Evolutionary conservation across 2,113 vertebrate species (phyloP), one percentile per base, ranked within the genome.

Genomic region (Scortum barcoo): DNA sequence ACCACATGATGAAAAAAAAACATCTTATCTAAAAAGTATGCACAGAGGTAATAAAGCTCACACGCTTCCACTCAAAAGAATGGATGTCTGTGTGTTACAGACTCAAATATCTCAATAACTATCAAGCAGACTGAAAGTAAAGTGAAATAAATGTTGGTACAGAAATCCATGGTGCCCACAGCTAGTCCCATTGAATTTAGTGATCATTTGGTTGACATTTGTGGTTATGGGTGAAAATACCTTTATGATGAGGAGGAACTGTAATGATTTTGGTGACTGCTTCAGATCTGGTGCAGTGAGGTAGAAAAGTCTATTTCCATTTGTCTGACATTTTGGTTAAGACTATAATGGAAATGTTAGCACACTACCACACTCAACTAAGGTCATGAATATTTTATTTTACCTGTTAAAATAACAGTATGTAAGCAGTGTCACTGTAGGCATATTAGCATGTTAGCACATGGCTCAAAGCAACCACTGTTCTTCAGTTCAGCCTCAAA

Each of bases 1-100:
- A 87, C 81, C 86, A 40, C 63, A 9, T 8, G 50, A 72, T 83
- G 30, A 76, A 71, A 73, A 48, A 66, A 78, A 44, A 54, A 72
- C 28, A 44, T 48, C 9, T 28, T 24, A 58, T 61, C 53, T 57
- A 20, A 70, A 26, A 84, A 24, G 20, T 30, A 46, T 22, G 50
- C 36, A 40, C 5, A 14, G 19, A 67, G 9, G 14, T 38, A 17
- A 36, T 19, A 33, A 17, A n/a, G 19, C 61, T 1, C 12, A 36
- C 13, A 24, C 13, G 38, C 16, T 19, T 51, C 62, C 62, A 26
- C 26, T 62, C 0, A 38, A 38, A 5, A 17, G 12, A 24, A 50
- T 61, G 30, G 30, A 36, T 24, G 33, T 17, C 13, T 61, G 40
- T 30, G 42, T 36, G 57, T 50, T 63, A 40, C 30, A 50, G 40